Evolutionary conservation across 2,888 invertebrate species (phyloP).

Genomic region (Ditylenchus weischeri): DNA sequence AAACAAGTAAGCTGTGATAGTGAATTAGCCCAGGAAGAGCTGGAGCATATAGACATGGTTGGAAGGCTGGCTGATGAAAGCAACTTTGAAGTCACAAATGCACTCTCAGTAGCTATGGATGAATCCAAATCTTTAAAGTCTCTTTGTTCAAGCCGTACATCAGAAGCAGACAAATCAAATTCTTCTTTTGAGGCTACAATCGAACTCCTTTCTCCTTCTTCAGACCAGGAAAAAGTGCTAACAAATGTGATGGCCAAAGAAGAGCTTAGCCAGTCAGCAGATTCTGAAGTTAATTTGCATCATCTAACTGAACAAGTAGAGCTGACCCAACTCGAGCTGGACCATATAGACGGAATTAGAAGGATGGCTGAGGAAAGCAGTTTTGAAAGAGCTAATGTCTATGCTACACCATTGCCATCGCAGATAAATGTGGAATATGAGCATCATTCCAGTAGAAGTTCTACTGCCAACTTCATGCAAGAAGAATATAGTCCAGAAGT

Average conservation of each 20-base stretch:
- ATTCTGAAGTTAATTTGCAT: slow-evolving; percentile 9
- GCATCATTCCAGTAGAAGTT: too few relatives aligned
- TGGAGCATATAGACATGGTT: slow-evolving; percentile 2
- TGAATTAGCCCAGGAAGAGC: not conserved
- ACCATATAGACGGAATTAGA: slow-evolving; percentile 8
- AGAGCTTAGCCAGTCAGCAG: not conserved
- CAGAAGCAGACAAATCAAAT: slow-evolving; percentile 7
- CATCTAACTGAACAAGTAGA: slow-evolving; percentile 2
- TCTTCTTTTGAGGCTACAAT: not conserved
- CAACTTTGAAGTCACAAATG: not conserved
- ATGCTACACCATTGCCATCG: too few relatives aligned
- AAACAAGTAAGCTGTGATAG: too few relatives aligned
- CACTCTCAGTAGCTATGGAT: not conserved
- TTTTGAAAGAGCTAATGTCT: not conserved
- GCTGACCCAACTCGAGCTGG: not conserved
- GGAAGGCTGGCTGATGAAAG: slow-evolving; percentile 11
- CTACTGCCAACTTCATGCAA: too few relatives aligned
- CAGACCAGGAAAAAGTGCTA: not conserved
- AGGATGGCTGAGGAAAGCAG: slow-evolving; percentile 10
- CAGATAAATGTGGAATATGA: too few relatives aligned
- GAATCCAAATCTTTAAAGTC: not conserved
- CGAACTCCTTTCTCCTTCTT: not conserved
- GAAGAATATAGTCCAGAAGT: too few relatives aligned
- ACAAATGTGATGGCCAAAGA: slow-evolving; percentile 1
- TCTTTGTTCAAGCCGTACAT: slow-evolving; percentile 2